Percentiles rank a stretch among this genome's conserved stretches.
Conservation (phyloP, 2,113 vertebrate species). For the Chitala chitala region DNA sequence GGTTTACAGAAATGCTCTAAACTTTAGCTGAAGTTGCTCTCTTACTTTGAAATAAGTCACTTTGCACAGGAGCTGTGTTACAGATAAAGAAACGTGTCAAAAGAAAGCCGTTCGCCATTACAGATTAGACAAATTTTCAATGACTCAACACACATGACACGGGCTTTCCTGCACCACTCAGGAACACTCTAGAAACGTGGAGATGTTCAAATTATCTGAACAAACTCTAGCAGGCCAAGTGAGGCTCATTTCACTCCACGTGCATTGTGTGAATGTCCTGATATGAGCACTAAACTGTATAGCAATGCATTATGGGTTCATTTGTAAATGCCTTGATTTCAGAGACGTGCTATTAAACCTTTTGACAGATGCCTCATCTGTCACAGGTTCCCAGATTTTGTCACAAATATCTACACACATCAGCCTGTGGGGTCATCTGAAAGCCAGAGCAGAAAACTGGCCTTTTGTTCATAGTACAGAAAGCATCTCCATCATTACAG, state of each 20-base stretch:
- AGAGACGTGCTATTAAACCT: no score
- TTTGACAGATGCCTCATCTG: background rate
- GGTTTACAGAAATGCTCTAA: slow-evolving; percentile 19
- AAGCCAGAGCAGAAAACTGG: background rate
- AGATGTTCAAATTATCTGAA: background rate
- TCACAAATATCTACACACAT: background rate
- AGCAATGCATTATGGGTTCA: no score
- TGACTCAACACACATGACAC: no score
- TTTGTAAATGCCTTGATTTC: no score
- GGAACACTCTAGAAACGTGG: background rate
- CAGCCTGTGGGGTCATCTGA: background rate
- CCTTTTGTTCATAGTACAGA: background rate
- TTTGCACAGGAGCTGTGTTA: slow-evolving; percentile 3
- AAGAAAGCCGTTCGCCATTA: no score
- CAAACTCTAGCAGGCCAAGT: no score
- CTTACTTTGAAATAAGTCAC: slow-evolving; percentile 1
- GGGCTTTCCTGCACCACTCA: no score
- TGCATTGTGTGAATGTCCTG: no score
- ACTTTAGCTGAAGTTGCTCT: background rate
- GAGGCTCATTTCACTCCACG: no score
- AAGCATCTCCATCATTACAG: background rate
- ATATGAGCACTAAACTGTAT: no score
- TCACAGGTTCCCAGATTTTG: background rate
- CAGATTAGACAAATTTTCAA: no score
- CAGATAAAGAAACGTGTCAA: background rate